Evolutionary conservation across 2,113 vertebrate species (phyloP).

Genomic region (Chaetorhynchus papuensis): DNA sequence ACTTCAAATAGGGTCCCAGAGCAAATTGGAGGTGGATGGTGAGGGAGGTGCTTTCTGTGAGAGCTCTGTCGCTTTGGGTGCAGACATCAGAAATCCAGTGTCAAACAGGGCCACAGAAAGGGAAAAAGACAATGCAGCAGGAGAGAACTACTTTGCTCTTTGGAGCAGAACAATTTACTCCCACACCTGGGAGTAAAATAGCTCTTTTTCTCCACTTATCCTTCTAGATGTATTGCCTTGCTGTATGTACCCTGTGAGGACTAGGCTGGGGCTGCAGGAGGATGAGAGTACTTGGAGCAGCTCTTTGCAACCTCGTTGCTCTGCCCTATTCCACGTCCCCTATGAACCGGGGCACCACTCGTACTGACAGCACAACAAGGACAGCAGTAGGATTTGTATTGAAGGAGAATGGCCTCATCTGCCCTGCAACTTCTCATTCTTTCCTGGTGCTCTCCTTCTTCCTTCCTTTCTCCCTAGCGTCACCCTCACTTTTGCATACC

Average conservation of each 20-base stretch:
- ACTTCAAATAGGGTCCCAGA: not conserved
- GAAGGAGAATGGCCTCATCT: not conserved
- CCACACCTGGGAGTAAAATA: not conserved
- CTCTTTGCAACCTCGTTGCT: not conserved
- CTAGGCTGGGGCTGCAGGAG: not conserved
- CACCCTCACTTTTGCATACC: not conserved
- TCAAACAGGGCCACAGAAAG: not conserved
- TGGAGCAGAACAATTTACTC: not conserved
- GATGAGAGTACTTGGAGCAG: not conserved
- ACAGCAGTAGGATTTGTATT: not conserved
- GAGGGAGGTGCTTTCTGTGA: not conserved
- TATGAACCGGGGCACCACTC: not conserved
- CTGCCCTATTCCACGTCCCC: not conserved
- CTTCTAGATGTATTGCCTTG: not conserved
- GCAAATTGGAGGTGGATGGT: not conserved
- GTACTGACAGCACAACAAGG: not conserved
- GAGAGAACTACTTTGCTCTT: not conserved
- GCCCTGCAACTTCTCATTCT: not conserved
- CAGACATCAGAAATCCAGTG: not conserved
- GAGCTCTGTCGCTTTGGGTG: not conserved
- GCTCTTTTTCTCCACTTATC: not conserved
- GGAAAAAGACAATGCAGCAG: not conserved
- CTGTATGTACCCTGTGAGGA: not conserved
- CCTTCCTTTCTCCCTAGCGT: not conserved
- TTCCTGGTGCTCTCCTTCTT: not conserved